phyloP scores from a whole-genome alignment of 2,888 invertebrate species.

The Acanthopleura granulata region DNA sequence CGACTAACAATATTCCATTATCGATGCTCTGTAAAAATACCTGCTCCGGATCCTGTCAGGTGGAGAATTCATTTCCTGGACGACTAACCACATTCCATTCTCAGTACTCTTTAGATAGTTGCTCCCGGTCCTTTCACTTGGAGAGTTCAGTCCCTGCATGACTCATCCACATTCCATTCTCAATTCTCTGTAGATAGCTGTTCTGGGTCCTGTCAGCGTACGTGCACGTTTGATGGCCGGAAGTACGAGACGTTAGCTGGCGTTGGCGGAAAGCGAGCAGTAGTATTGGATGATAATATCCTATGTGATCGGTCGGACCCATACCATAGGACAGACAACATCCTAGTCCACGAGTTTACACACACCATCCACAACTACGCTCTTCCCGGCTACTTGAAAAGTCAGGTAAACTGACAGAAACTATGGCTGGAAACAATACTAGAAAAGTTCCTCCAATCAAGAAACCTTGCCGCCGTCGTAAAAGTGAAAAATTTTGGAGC shows the following conservation, averaged over 20 bases:
- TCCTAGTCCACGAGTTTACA: conserved; percentile 33
- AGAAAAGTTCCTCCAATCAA: no score
- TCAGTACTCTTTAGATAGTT: no score
- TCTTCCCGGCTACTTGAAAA: background rate
- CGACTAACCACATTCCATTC: no score
- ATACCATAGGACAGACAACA: conserved; percentile 32
- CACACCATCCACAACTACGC: conserved; percentile 34
- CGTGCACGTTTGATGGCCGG: conserved; percentile 54
- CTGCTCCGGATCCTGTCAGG: no score
- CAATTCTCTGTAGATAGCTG: conserved; percentile 35
- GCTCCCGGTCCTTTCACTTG: no score
- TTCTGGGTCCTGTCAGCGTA: conserved; percentile 39
- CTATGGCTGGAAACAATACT: no score
- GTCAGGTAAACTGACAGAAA: background rate
- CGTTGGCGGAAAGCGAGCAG: conserved; percentile 37
- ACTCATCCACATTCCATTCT: background rate
- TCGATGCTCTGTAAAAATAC: no score
- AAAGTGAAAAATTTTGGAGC: no score
- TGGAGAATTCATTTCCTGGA: no score
- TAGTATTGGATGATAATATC: conserved; percentile 46
- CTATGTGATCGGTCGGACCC: conserved; percentile 45
- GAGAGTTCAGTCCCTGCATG: no score
- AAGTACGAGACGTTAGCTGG: conserved; percentile 45
- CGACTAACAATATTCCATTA: no score
- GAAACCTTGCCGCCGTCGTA: no score